A percentile compares a stretch with the other conserved stretches of the same genome.
phyloP scores from a whole-genome alignment of 2,888 invertebrate genomes.

The Drosophila prolongata region DNA sequence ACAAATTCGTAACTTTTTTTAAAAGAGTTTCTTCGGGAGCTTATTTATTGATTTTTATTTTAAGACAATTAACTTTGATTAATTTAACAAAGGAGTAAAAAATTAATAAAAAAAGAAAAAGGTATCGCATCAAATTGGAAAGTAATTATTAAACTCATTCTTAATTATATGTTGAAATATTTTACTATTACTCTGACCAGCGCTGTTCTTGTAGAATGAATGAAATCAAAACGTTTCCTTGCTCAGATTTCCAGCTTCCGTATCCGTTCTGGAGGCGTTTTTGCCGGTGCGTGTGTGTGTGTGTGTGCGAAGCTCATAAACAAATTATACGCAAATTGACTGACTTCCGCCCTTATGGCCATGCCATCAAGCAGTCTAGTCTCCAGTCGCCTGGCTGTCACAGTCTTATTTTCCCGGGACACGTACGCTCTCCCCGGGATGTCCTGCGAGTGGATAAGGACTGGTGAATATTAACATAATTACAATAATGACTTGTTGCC shows the following conservation, averaged over 20 bases:
- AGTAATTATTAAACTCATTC: too few relatives aligned
- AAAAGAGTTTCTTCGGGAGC: too few relatives aligned
- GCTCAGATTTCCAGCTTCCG: constrained; percentile 45
- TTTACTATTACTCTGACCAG: background rate
- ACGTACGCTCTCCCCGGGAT: constrained; percentile 18
- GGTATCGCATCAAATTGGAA: background rate
- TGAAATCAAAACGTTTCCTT: constrained; percentile 39
- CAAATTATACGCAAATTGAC: constrained; percentile 73
- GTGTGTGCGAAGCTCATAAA: constrained; percentile 53
- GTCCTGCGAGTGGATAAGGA: constrained; percentile 9
- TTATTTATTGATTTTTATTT: too few relatives aligned
- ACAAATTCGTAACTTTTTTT: too few relatives aligned
- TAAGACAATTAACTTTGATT: too few relatives aligned
- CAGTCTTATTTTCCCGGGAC: constrained; percentile 11
- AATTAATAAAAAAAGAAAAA: too few relatives aligned
- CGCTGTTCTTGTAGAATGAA: constrained; percentile 12
- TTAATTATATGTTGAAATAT: background rate
- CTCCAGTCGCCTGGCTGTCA: constrained; percentile 13
- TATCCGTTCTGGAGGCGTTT: constrained; percentile 30
- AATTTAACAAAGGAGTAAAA: too few relatives aligned
- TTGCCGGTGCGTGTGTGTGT: constrained; percentile 5
- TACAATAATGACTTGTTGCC: constrained; percentile 75
- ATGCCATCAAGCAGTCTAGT: constrained; percentile 30
- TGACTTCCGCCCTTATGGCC: constrained; percentile 51
- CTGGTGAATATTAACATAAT: constrained; percentile 65